phyloP scores from a whole-genome alignment of 2,113 vertebrate genomes.

The Lepisosteus oculatus region DNA sequence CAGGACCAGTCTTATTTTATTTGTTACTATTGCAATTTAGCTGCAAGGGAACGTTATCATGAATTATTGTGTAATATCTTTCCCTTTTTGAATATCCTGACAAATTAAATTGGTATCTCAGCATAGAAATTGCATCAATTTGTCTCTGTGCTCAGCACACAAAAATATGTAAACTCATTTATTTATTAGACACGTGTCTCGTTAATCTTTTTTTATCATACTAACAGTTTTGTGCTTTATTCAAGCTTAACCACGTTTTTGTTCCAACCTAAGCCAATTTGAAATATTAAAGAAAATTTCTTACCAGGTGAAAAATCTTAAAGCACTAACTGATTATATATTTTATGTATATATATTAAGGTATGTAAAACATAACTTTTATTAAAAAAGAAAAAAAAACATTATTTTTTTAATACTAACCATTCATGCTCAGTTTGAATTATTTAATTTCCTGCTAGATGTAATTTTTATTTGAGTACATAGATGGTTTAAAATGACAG shows the following conservation, averaged over 20 bases:
- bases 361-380: too few species aligned
- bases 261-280: neutral
- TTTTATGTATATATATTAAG: too few species aligned
- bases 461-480: too few species aligned
- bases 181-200: conserved; percentile 42
- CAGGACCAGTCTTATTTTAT: neutral
- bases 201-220: conserved; percentile 41
- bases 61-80: conserved; percentile 33
- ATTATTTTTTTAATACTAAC: too few species aligned
- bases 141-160: conserved; percentile 46
- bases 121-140: conserved; percentile 56
- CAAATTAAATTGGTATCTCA: conserved; percentile 42
- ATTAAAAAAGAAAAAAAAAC: too few species aligned
- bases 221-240: conserved; percentile 4
- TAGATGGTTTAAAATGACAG: too few species aligned
- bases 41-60: neutral
- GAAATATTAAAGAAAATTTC: conserved; percentile 7
- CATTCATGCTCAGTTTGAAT: too few species aligned
- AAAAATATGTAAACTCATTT: conserved; percentile 41
- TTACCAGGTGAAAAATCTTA: neutral
- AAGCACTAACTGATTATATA: neutral
- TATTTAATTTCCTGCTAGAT: too few species aligned
- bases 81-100: conserved; percentile 37
- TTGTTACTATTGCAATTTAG: neutral
- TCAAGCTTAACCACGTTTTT: conserved; percentile 2